Evolutionary conservation across 2,888 invertebrate species (phyloP).

Genomic region (Lycocerus yunnanus): DNA sequence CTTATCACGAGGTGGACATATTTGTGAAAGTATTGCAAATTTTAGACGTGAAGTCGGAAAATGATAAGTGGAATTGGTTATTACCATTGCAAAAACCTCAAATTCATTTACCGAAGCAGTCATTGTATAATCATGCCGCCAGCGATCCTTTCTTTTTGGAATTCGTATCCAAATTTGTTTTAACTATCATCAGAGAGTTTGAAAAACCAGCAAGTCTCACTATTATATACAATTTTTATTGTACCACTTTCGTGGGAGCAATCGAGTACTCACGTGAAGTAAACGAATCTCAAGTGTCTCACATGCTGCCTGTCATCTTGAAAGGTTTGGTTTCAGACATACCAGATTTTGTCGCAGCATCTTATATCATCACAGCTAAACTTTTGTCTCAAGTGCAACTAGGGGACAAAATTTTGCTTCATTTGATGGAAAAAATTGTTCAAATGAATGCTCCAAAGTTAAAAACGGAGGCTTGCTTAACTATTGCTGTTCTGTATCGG

Average conservation of each 20-base stretch:
- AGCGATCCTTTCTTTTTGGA: constrained; percentile 66
- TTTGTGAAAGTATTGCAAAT: constrained; percentile 84
- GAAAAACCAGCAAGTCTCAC: constrained; percentile 66
- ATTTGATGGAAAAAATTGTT: constrained; percentile 64
- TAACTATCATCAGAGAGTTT: constrained; percentile 63
- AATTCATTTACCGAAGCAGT: constrained; percentile 71
- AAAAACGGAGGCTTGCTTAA: constrained; percentile 65
- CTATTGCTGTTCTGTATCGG: constrained; percentile 73
- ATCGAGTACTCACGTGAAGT: constrained; percentile 61
- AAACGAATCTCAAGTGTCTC: constrained; percentile 67
- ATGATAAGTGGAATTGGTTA: constrained; percentile 80
- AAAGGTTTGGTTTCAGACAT: constrained; percentile 71
- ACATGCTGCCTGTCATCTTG: constrained; percentile 72
- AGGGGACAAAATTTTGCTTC: constrained; percentile 60
- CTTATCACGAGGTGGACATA: constrained; percentile 91
- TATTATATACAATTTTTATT: constrained; percentile 80
- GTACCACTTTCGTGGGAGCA: constrained; percentile 73
- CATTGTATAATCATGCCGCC: constrained; percentile 74
- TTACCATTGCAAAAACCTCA: constrained; percentile 74
- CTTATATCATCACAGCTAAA: constrained; percentile 75
- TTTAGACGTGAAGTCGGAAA: constrained; percentile 64
- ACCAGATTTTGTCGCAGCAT: constrained; percentile 73
- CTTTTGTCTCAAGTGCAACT: constrained; percentile 69
- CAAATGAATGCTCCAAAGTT: constrained; percentile 60
- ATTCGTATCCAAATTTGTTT: constrained; percentile 64